Percentiles rank a stretch among this genome's conserved stretches.
phyloP scores from a whole-genome alignment of 2,113 vertebrate genomes.

The Pantherophis guttatus region DNA sequence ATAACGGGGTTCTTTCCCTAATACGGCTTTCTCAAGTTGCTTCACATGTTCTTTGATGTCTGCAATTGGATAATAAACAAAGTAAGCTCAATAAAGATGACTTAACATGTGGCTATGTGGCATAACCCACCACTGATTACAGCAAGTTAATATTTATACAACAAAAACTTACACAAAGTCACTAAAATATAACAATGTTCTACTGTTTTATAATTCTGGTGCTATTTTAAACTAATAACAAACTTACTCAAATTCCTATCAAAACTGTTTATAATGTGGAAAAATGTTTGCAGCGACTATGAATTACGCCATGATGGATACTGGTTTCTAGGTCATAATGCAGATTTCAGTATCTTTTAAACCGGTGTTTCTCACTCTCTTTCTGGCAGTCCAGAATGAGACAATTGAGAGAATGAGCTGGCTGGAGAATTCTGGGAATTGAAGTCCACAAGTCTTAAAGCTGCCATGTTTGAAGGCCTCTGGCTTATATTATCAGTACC shows the following conservation, averaged over 20 bases:
- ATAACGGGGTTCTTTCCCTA: conserved; percentile 92
- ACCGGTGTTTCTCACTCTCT: background rate
- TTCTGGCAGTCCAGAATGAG: too few relatives aligned
- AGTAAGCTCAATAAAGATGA: background rate
- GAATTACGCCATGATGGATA: background rate
- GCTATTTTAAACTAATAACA: background rate
- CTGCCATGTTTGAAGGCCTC: too few relatives aligned
- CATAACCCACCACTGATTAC: background rate
- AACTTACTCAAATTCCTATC: background rate
- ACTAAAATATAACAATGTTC: background rate
- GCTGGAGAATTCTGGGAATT: too few relatives aligned
- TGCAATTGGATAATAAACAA: conserved; percentile 32
- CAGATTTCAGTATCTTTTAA: background rate
- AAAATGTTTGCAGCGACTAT: background rate
- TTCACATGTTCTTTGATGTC: conserved; percentile 96
- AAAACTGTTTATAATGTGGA: background rate
- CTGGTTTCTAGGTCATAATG: background rate
- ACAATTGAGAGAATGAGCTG: too few relatives aligned
- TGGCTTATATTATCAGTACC: background rate
- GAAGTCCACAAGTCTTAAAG: too few relatives aligned
- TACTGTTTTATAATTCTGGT: background rate
- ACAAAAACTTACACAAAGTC: background rate
- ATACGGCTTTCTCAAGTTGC: conserved; percentile 95
- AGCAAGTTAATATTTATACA: background rate
- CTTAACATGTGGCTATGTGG: background rate